phyloP scores from a whole-genome alignment of 2,113 vertebrate species.

The Corythoichthys haematopterus region DNA sequence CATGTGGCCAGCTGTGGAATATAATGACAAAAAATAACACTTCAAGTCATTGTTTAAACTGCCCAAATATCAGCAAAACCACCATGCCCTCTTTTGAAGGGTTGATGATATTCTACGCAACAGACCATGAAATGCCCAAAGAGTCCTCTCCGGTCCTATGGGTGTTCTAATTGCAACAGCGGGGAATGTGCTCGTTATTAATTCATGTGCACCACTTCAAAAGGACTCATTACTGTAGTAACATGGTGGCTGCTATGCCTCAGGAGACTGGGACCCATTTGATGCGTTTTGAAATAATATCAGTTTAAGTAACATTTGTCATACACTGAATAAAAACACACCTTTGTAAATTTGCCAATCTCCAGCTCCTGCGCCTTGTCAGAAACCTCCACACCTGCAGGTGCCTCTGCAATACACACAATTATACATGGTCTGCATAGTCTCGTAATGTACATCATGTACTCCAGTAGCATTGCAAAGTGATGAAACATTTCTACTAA shows the following conservation, averaged over 20 bases:
- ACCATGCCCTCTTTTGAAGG: not conserved
- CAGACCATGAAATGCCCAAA: slow-evolving; percentile 60
- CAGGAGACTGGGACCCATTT: slow-evolving; percentile 43
- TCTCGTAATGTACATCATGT: not conserved
- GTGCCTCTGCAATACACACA: slow-evolving; percentile 74
- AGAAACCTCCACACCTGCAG: slow-evolving; percentile 78
- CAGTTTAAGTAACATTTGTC: slow-evolving; percentile 43
- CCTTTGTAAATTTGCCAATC: slow-evolving; percentile 83
- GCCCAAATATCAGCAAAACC: slow-evolving; percentile 23
- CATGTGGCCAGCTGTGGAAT: slow-evolving; percentile 81
- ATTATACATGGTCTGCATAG: slow-evolving; percentile 2
- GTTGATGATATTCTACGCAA: slow-evolving; percentile 39
- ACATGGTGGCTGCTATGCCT: slow-evolving; percentile 38
- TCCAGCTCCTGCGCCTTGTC: slow-evolving; percentile 77
- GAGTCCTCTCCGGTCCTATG: slow-evolving; percentile 49
- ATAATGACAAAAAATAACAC: slow-evolving; percentile 24
- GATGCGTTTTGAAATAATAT: slow-evolving; percentile 48
- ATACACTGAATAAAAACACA: slow-evolving; percentile 58
- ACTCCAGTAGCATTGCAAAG: not conserved
- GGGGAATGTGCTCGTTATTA: slow-evolving; percentile 51
- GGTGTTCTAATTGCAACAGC: slow-evolving; percentile 59
- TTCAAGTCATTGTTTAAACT: slow-evolving; percentile 23
- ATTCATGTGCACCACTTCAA: slow-evolving; percentile 67
- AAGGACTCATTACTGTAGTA: slow-evolving; percentile 59
- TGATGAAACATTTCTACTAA: not conserved